These are phyloP conservation scores for Ptilonorhynchus violaceus DNA, from an alignment of 2,113 vertebrate genomes.

Conservation along the genomic window DNA sequence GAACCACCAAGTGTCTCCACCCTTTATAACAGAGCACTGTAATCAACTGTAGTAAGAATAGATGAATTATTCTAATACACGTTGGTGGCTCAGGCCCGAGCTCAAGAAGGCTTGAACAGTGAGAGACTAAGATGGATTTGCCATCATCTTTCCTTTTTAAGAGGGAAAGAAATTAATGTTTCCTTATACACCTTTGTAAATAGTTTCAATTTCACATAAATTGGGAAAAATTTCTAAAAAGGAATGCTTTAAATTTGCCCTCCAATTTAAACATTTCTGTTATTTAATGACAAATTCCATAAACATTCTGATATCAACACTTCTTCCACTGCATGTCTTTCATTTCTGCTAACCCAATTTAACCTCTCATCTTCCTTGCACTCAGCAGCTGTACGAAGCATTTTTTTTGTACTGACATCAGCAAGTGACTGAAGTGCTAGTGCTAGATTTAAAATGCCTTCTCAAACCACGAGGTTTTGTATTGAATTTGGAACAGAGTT, in stretches of 20 bases:
- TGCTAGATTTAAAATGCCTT: constrained; percentile 19
- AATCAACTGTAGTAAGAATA: constrained; percentile 68
- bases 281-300: constrained; percentile 67
- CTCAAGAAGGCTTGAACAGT: constrained; percentile 22
- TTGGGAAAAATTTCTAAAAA: neutral
- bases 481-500: constrained; percentile 39
- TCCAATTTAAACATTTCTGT: constrained; percentile 56
- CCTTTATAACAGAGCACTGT: constrained; percentile 69
- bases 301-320: constrained; percentile 62
- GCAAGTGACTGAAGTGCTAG: constrained; percentile 16
- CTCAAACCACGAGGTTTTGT: neutral
- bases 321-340: constrained; percentile 40
- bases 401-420: constrained; percentile 32
- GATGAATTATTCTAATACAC: constrained; percentile 41
- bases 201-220: constrained; percentile 55
- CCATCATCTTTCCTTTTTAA: constrained; percentile 12
- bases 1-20: constrained; percentile 73
- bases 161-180: neutral
- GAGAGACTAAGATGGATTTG: constrained; percentile 34
- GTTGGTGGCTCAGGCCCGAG: neutral
- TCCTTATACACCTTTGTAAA: constrained; percentile 56
- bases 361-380: constrained; percentile 52
- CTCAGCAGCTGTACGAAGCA: constrained; percentile 38
- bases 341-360: constrained; percentile 20
- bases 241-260: constrained; percentile 36